phyloP scores from a whole-genome alignment of 1,140 invertebrate genomes.

The Diploscapter pachys region DNA sequence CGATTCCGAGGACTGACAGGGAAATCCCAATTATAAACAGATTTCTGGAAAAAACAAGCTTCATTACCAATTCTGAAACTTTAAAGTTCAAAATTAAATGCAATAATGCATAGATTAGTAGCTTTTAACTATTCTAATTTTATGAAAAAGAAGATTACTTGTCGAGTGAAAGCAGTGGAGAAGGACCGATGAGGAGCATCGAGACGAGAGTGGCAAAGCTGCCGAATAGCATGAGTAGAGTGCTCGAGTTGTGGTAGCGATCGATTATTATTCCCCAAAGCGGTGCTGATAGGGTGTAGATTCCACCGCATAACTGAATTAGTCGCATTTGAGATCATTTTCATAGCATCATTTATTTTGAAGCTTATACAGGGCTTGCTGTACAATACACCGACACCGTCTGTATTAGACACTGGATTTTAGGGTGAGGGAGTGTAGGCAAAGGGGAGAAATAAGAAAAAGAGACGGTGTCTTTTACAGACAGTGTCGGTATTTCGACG shows the following conservation, averaged over 20 bases:
- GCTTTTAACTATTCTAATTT: constrained; percentile 4
- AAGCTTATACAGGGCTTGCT: too few species aligned
- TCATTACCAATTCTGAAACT: constrained; percentile 9
- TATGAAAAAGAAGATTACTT: constrained; percentile 35
- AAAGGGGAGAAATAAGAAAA: too few species aligned
- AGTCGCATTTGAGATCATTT: too few species aligned
- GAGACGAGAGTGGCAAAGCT: constrained; percentile 51
- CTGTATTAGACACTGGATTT: too few species aligned
- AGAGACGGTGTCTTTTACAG: too few species aligned
- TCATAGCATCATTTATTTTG: too few species aligned
- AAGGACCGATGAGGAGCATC: constrained; percentile 56
- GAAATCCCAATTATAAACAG: constrained; percentile 53
- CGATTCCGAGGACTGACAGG: constrained; percentile 51
- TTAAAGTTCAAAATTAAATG: not conserved
- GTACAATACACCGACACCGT: too few species aligned
- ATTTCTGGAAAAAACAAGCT: constrained; percentile 35
- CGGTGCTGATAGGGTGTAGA: constrained; percentile 77
- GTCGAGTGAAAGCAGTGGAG: constrained; percentile 49
- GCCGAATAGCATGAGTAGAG: constrained; percentile 51
- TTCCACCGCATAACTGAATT: constrained; percentile 72
- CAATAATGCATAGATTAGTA: too few species aligned
- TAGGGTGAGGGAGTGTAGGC: too few species aligned
- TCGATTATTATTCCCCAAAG: constrained; percentile 67
- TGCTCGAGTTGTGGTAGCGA: constrained; percentile 42
- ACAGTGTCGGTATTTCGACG: too few species aligned